phyloP scores from a whole-genome alignment of 2,888 invertebrate genomes.

The Drosophila atroscutellata region DNA sequence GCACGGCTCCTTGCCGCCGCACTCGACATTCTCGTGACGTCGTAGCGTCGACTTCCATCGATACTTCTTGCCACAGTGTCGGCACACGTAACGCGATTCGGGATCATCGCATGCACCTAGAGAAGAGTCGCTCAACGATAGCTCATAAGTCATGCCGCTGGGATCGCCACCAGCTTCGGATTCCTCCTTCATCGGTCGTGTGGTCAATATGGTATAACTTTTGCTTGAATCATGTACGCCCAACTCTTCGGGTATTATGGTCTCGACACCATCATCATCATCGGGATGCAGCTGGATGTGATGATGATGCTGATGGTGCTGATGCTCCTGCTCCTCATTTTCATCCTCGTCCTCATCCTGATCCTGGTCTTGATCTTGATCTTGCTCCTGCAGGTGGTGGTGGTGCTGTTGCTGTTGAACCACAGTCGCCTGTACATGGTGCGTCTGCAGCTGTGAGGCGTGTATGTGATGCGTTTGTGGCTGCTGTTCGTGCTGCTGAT shows the following conservation, averaged over 20 bases:
- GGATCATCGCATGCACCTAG: slow-evolving; percentile 85
- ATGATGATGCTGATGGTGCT: slow-evolving; percentile 77
- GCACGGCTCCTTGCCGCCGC: slow-evolving; percentile 92
- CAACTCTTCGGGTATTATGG: slow-evolving; percentile 77
- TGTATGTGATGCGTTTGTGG: slow-evolving; percentile 76
- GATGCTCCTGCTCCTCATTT: slow-evolving; percentile 62
- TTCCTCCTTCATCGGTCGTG: slow-evolving; percentile 84
- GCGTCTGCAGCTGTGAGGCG: slow-evolving; percentile 68
- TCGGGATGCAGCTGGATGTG: slow-evolving; percentile 69
- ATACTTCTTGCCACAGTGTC: slow-evolving; percentile 94
- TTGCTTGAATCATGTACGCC: slow-evolving; percentile 82
- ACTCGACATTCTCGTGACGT: slow-evolving; percentile 93
- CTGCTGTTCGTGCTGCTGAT: slow-evolving; percentile 70
- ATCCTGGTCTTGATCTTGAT: slow-evolving; percentile 60
- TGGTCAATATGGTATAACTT: slow-evolving; percentile 84
- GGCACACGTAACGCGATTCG: slow-evolving; percentile 89
- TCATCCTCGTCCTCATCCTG: slow-evolving; percentile 61
- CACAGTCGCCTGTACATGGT: slow-evolving; percentile 69
- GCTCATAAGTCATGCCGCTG: slow-evolving; percentile 83
- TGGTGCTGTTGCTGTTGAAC: slow-evolving; percentile 63
- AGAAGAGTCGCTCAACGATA: slow-evolving; percentile 84
- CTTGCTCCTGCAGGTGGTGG: slow-evolving; percentile 69
- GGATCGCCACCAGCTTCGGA: slow-evolving; percentile 72
- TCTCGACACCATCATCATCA: slow-evolving; percentile 76
- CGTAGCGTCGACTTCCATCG: slow-evolving; percentile 94